Evolutionary conservation across 1,140 invertebrate genomes (phyloP).

Genomic region (Eriosoma lanigerum): DNA sequence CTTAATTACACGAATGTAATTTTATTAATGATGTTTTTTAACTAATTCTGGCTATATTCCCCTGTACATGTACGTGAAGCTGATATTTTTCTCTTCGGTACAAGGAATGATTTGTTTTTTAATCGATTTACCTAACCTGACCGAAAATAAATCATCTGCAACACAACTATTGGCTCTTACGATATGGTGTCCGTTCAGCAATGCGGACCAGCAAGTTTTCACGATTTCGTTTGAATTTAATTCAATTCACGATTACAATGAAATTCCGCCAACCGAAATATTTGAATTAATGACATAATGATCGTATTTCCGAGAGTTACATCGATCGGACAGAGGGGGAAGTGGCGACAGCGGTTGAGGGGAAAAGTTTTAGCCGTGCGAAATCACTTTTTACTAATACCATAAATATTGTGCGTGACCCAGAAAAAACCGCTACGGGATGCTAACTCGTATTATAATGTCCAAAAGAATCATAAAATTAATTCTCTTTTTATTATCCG

Average conservation of each 20-base stretch:
- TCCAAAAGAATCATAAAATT: too few species aligned
- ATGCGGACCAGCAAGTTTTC: neutral
- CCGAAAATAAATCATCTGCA: neutral
- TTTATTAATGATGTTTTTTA: constrained; percentile 44
- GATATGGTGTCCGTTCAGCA: too few species aligned
- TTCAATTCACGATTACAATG: neutral
- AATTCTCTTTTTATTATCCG: too few species aligned
- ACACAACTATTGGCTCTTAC: neutral
- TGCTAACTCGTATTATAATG: too few species aligned
- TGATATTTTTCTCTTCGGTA: neutral
- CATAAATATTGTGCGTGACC: constrained; percentile 5
- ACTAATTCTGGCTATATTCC: neutral
- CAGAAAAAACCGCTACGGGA: neutral
- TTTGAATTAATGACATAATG: neutral
- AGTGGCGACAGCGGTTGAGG: too few species aligned
- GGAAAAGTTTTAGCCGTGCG: neutral
- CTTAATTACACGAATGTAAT: constrained; percentile 42
- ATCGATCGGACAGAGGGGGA: too few species aligned
- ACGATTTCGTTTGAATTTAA: neutral
- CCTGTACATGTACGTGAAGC: neutral
- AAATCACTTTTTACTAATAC: constrained; percentile 16
- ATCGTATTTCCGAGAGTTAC: neutral
- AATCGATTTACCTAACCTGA: neutral
- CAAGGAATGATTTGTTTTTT: neutral
- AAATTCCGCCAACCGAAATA: neutral